Percentiles rank a stretch among this genome's conserved stretches.
phyloP scores from a whole-genome alignment of 2,797 vertebrate genomes.

The Alosa sapidissima region DNA sequence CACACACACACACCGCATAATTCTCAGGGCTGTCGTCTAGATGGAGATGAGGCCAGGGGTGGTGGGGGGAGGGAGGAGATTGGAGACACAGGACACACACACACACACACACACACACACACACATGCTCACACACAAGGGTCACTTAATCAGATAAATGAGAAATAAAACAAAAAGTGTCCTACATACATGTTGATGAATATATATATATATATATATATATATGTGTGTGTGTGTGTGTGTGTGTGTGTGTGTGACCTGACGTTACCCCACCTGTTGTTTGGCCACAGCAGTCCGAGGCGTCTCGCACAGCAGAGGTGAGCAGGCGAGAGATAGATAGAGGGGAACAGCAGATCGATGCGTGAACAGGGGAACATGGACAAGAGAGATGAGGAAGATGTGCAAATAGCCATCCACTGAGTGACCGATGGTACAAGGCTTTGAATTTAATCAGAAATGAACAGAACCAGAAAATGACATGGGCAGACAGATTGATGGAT shows the following conservation, averaged over 20 bases:
- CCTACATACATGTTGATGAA: neutral
- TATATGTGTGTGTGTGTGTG: slow-evolving; percentile 18
- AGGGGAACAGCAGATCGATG: neutral
- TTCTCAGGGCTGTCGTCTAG: neutral
- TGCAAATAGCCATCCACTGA: neutral
- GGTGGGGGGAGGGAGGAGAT: neutral
- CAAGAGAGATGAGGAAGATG: neutral
- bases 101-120: neutral
- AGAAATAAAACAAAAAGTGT: too few relatives aligned
- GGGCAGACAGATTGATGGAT: neutral
- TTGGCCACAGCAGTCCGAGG: neutral
- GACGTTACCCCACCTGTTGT: slow-evolving; percentile 14
- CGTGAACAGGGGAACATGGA: neutral
- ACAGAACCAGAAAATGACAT: neutral
- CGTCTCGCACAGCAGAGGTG: slow-evolving; percentile 7
- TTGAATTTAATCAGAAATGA: neutral
- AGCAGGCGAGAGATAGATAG: neutral
- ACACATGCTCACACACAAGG: neutral
- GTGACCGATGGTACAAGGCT: neutral
- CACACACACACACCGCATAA: neutral
- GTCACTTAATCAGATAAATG: too few relatives aligned
- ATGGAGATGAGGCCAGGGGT: slow-evolving; percentile 1
- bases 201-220: too few relatives aligned
- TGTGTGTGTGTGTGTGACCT: slow-evolving; percentile 27
- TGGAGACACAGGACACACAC: neutral